These are phyloP conservation scores for Sapayoa aenigma DNA, from an alignment of 2,113 vertebrate genomes.

Conservation along the genomic window DNA sequence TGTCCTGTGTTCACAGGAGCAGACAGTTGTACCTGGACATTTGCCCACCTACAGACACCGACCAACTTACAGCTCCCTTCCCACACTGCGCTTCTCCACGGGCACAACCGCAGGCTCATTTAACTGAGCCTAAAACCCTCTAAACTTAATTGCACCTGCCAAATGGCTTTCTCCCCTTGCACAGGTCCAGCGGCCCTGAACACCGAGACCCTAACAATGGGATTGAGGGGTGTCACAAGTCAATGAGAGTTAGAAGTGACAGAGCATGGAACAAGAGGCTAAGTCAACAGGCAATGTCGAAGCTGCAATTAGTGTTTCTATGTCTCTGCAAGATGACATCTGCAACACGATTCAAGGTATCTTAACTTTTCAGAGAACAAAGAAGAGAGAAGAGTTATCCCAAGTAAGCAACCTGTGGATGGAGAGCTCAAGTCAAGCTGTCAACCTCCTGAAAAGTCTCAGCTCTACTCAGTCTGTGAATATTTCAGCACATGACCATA, in stretches of 20 bases:
- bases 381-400: not conserved
- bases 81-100: not conserved
- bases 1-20: not conserved
- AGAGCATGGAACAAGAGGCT: not conserved
- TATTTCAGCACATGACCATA: not conserved
- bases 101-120: not conserved
- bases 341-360: not conserved
- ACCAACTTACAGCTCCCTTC: not conserved
- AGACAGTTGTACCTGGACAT: accelerated
- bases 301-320: accelerated
- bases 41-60: not conserved
- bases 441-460: not conserved
- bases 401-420: too few species aligned
- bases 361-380: not conserved
- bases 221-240: accelerated
- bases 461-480: not conserved
- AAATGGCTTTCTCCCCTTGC: not conserved
- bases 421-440: not conserved
- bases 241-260: not conserved
- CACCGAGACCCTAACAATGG: not conserved
- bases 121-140: not conserved
- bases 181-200: not conserved
- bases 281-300: not conserved
- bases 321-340: not conserved
- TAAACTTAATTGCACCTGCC: not conserved